Evolutionary conservation across 2,113 vertebrate genomes (phyloP).

Genomic region (Pelvicachromis taeniatus): DNA sequence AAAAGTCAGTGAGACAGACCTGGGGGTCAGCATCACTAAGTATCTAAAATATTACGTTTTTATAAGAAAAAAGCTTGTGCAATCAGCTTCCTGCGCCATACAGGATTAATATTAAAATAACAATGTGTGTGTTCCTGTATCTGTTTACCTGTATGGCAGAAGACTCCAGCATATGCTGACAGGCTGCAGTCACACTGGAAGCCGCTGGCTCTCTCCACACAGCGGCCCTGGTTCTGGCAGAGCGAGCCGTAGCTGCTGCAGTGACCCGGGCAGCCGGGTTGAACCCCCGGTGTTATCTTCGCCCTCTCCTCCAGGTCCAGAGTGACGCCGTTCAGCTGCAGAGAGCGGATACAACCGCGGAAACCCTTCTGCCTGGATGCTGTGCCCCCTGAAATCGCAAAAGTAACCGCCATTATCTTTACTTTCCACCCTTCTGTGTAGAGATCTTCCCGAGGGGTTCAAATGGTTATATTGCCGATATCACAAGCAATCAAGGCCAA

Average conservation of each 20-base stretch:
- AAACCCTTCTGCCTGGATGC: conserved; percentile 92
- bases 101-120: neutral
- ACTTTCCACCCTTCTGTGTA: neutral
- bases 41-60: neutral
- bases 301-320: conserved; percentile 88
- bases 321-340: conserved; percentile 84
- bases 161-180: conserved; percentile 82
- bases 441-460: neutral
- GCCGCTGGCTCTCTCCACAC: conserved; percentile 80
- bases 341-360: conserved; percentile 87
- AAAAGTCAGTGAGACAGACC: neutral
- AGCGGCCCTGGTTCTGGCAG: conserved; percentile 84
- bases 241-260: conserved; percentile 92
- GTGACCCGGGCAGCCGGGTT: conserved; percentile 86
- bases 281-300: conserved; percentile 85
- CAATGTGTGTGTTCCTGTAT: neutral
- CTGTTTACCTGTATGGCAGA: conserved; percentile 73
- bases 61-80: neutral
- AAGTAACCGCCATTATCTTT: neutral
- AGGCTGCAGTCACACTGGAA: conserved; percentile 86
- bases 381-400: conserved; percentile 79
- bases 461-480: neutral
- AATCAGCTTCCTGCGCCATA: neutral
- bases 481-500: neutral
- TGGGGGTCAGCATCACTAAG: neutral